phyloP scores from a whole-genome alignment of 2,113 vertebrate genomes.

The Dolichallabes microphthalmus region DNA sequence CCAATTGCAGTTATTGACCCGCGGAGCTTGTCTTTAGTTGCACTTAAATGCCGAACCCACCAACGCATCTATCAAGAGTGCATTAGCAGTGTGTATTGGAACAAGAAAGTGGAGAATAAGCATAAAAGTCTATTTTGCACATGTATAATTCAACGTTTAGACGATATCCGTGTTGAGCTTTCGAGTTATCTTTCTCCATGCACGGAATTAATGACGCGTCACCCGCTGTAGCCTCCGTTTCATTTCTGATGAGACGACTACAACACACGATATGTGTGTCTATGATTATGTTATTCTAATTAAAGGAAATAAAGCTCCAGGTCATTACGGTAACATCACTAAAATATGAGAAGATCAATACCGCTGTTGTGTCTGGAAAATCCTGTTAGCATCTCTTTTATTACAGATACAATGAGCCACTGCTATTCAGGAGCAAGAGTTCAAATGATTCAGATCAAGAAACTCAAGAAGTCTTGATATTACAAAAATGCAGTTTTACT shows the following conservation, averaged over 20 bases:
- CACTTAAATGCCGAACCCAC: conserved; percentile 31
- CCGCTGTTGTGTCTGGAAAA: neutral
- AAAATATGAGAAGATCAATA: conserved; percentile 18
- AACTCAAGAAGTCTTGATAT: too few species aligned
- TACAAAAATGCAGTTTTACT: too few species aligned
- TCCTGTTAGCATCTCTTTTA: neutral
- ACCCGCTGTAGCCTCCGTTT: neutral
- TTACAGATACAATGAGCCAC: neutral
- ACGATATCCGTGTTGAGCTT: neutral
- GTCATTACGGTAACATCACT: conserved; percentile 41
- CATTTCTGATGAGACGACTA: conserved; percentile 2
- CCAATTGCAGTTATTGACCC: conserved; percentile 44
- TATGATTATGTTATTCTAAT: conserved; percentile 42
- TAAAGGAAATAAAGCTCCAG: conserved; percentile 36
- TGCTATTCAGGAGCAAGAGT: neutral
- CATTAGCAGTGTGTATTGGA: conserved; percentile 28
- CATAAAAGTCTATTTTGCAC: conserved; percentile 27
- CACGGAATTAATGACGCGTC: conserved; percentile 15
- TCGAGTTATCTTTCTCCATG: neutral
- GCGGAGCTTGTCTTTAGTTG: conserved; percentile 41
- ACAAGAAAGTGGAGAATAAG: conserved; percentile 29
- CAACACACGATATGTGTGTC: conserved; percentile 13
- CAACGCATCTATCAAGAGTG: conserved; percentile 42
- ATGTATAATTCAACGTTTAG: conserved; percentile 40
- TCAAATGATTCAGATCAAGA: too few species aligned